These are phyloP conservation scores for Araneus ventricosus DNA, from an alignment of 1,140 invertebrate genomes.

Conservation along the genomic window DNA sequence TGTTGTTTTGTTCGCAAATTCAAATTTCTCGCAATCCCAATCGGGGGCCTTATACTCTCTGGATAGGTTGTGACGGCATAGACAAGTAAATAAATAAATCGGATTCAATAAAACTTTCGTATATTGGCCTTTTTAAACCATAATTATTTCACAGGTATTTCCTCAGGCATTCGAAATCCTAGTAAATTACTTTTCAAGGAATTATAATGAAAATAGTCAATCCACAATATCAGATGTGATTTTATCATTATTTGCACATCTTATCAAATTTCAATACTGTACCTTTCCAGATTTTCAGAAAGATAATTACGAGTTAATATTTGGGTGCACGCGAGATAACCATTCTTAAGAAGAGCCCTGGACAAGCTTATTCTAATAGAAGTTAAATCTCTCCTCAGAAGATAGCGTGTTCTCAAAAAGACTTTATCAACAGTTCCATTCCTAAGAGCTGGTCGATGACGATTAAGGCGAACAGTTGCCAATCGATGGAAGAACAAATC, in stretches of 20 bases:
- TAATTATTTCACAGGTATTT: neutral
- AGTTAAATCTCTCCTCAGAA: neutral
- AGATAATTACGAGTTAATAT: neutral
- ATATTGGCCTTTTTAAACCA: neutral
- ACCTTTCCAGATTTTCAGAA: neutral
- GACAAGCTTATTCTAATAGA: neutral
- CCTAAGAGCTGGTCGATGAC: neutral
- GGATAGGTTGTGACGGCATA: too few species aligned
- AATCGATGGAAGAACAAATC: constrained; percentile 6
- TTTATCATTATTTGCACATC: neutral
- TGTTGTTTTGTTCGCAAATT: too few species aligned
- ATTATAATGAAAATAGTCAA: too few species aligned
- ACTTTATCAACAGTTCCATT: neutral
- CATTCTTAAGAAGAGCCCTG: neutral
- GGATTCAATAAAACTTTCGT: too few species aligned
- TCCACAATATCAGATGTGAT: neutral
- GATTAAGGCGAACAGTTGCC: neutral
- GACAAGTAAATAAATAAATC: too few species aligned
- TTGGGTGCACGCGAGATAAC: neutral
- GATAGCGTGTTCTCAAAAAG: neutral
- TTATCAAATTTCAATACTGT: neutral
- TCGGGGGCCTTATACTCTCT: too few species aligned
- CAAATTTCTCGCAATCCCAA: too few species aligned
- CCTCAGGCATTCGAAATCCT: neutral
- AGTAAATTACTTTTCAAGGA: neutral